Base-by-base conservation (phyloP, 2,113 vertebrate species). In the Dicentrarchus labrax region DNA sequence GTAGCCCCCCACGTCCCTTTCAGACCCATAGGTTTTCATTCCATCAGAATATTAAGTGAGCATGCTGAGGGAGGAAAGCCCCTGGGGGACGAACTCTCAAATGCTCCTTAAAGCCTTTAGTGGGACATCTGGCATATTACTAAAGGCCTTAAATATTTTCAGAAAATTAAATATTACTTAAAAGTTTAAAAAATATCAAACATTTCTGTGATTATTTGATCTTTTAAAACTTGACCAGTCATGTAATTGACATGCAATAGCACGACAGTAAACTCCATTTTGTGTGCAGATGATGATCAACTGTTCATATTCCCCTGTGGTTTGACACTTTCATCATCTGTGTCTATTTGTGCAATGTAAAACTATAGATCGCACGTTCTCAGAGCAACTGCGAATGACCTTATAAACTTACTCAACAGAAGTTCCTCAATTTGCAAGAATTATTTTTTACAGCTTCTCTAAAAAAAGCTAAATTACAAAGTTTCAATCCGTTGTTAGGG, bases 11-110 rank as follows among this genome's bases (percentile, higher is more conserved):
- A 13, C 10, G 22, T 48, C 47, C 13, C 64, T 78, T 79, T 64
- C 67, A 76, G 15, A 62, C 38, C 45, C 43, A 30, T 59, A 74
- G 62, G 69, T 79, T 66, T 71, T 84, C 22, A 81, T 19, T 79
- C 41, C 53, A 78, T 72, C 56, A 71, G 78, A 65, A 86, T 87
- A 76, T 60, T 22, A 78, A 86, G 87, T 82, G 39, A 72, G 60
- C 22, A 19, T 16, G 6, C n/a, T 10, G 56, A 66, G 13, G 15
- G 19, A 76, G 24, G 17, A 48, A 53, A 75, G 11, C 17, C 36
- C 38, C 15, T 1, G 6, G 12, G 38, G 61, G 16, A 36, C 4
- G 4, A 19, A 15, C n/a, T 76, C 54, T 68, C 17, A 54, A 69
- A 54, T 53, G 7, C 51, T 54, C 51, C 24, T 2, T 4, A 30